Conservation (phyloP, 2,113 vertebrate genomes). For the Aphelocoma coerulescens region DNA sequence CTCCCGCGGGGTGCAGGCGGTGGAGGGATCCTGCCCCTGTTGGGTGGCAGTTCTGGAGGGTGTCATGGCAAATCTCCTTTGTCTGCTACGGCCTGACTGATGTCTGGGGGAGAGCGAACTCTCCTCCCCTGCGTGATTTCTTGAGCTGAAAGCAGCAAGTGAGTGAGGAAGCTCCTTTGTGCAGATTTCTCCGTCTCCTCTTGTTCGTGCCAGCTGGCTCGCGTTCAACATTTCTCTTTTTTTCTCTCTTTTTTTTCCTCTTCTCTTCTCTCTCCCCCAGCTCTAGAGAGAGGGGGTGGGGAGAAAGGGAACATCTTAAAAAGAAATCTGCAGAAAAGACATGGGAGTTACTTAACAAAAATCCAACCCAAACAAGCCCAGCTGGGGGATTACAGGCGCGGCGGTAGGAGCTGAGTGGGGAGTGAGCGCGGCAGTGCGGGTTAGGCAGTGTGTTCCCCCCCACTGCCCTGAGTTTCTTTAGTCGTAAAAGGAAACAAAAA, state of each 20-base stretch:
- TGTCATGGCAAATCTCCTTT: constrained; percentile 51
- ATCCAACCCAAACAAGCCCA: constrained; percentile 59
- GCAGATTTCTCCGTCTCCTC: constrained; percentile 58
- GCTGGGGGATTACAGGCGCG: constrained; percentile 25
- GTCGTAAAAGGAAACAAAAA: constrained; percentile 63
- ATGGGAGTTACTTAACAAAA: constrained; percentile 46
- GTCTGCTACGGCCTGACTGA: constrained; percentile 15
- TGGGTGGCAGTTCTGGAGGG: constrained; percentile 33
- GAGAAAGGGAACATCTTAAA: constrained; percentile 43
- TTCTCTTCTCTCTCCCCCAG: not conserved
- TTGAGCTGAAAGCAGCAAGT: constrained; percentile 64
- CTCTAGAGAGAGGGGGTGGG: constrained; percentile 45
- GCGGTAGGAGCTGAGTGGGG: not conserved
- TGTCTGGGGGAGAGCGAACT: constrained; percentile 15
- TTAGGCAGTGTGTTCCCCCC: not conserved
- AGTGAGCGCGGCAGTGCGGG: not conserved
- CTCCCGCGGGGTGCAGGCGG: not conserved
- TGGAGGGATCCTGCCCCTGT: not conserved
- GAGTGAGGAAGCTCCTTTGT: constrained; percentile 71
- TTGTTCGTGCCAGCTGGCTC: constrained; percentile 65
- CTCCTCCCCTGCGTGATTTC: constrained; percentile 45
- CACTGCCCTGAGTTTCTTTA: not conserved
- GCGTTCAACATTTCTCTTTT: constrained; percentile 57
- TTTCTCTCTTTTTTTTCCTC: not conserved
- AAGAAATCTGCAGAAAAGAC: constrained; percentile 56